Evolutionary conservation across 2,797 vertebrate genomes (phyloP).

Genomic region (Craterocephalus amniculus): DNA sequence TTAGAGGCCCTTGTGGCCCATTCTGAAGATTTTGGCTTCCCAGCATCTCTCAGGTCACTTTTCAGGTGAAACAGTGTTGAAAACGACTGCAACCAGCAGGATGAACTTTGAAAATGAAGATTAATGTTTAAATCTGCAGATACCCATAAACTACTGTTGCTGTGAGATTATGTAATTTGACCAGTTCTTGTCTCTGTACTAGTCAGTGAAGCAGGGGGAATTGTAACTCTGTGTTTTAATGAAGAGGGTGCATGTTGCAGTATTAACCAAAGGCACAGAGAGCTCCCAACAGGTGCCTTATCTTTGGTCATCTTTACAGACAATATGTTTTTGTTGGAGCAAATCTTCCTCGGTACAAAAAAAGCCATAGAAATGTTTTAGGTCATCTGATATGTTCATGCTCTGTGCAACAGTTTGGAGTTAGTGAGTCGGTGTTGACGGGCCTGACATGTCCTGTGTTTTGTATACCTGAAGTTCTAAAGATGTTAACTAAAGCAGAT

Average conservation of each 20-base stretch:
- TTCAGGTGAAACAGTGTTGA: background rate
- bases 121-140: conserved; percentile 2
- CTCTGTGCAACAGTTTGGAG: conserved; percentile 16
- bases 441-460: conserved; percentile 4
- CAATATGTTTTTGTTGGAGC: conserved; percentile 17
- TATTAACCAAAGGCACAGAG: conserved; percentile 71
- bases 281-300: conserved; percentile 72
- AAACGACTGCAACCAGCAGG: conserved; percentile 8
- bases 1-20: too few species aligned
- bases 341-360: conserved; percentile 25
- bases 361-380: conserved; percentile 66
- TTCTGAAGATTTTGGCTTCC: background rate
- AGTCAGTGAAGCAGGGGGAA: background rate
- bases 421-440: conserved; percentile 17
- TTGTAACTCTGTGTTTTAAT: background rate
- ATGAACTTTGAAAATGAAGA: background rate
- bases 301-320: conserved; percentile 40
- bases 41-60: conserved; percentile 29
- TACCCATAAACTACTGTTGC: conserved; percentile 5
- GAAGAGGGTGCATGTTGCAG: conserved; percentile 32
- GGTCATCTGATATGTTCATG: conserved; percentile 1
- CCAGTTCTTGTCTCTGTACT: background rate
- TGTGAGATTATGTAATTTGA: background rate
- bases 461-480: conserved; percentile 28
- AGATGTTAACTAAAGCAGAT: conserved; percentile 24